phyloP scores from a whole-genome alignment of 2,888 invertebrate species.

The Crossocerus cetratus region DNA sequence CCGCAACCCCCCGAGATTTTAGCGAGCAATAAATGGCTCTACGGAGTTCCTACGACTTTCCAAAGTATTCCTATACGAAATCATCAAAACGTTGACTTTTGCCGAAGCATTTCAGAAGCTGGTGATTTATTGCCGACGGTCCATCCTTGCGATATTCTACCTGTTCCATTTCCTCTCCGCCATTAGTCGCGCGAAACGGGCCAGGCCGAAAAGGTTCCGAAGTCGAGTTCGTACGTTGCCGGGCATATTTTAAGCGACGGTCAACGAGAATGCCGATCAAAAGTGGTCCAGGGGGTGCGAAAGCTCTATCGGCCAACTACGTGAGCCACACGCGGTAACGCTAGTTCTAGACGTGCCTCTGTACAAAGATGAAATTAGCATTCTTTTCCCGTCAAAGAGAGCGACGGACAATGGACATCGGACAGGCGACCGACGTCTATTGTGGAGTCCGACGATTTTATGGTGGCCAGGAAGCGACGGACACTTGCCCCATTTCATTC shows the following conservation, averaged over 20 bases:
- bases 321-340: conserved; percentile 41
- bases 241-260: conserved; percentile 7
- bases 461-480: background rate
- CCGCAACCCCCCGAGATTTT: too few relatives aligned
- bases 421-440: conserved; percentile 33
- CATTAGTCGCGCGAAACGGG: too few relatives aligned
- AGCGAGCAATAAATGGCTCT: too few relatives aligned
- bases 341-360: conserved; percentile 37
- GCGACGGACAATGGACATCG: conserved; percentile 33
- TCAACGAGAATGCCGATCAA: conserved; percentile 1
- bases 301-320: conserved; percentile 18
- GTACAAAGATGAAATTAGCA: conserved; percentile 59
- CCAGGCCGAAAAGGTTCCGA: background rate
- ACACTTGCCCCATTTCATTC: too few relatives aligned
- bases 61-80: too few relatives aligned
- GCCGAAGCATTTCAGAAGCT: too few relatives aligned
- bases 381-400: conserved; percentile 39
- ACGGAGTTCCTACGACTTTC: too few relatives aligned
- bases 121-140: too few relatives aligned
- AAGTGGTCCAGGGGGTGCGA: background rate
- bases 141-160: too few relatives aligned
- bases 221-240: conserved; percentile 10
- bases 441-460: conserved; percentile 8
- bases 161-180: too few relatives aligned
- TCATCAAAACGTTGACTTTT: too few relatives aligned